A percentile compares a stretch with the other conserved stretches of the same genome.
Evolutionary conservation across 2,797 vertebrate species (phyloP).

Genomic region (Dipus sagitta): DNA sequence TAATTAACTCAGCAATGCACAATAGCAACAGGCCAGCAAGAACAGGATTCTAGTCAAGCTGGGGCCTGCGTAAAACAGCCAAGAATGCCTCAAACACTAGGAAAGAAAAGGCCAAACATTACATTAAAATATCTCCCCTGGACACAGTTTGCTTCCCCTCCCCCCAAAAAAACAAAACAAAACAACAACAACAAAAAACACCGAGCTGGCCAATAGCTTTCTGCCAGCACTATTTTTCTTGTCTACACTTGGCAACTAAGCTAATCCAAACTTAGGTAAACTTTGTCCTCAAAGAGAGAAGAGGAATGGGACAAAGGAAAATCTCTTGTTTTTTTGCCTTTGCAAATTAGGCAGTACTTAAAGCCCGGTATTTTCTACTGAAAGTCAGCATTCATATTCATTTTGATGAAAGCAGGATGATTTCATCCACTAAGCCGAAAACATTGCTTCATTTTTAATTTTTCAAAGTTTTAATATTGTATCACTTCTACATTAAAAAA

Average conservation of each 20-base stretch:
- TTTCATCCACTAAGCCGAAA: neutral
- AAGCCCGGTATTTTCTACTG: neutral
- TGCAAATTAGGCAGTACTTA: neutral
- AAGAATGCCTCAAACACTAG: neutral
- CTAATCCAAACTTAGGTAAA: constrained; percentile 28
- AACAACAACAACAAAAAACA: neutral
- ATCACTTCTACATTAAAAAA: neutral
- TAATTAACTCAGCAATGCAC: constrained; percentile 70
- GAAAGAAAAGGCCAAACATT: neutral
- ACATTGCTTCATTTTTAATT: constrained; percentile 11
- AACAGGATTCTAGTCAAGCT: constrained; percentile 31
- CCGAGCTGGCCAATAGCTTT: too few relatives aligned
- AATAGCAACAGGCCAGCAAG: constrained; percentile 33
- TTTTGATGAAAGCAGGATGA: neutral
- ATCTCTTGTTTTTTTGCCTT: neutral
- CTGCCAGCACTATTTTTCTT: neutral
- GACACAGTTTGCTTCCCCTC: neutral
- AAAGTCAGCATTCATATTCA: neutral
- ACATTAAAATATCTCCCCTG: neutral
- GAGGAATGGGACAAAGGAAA: neutral
- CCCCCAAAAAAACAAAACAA: too few relatives aligned
- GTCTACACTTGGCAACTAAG: neutral
- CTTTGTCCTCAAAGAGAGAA: neutral
- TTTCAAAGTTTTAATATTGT: neutral
- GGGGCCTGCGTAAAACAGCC: constrained; percentile 40